These are phyloP conservation scores for Aythya baeri DNA, from an alignment of 2,113 vertebrate genomes.

Conservation along the genomic window DNA sequence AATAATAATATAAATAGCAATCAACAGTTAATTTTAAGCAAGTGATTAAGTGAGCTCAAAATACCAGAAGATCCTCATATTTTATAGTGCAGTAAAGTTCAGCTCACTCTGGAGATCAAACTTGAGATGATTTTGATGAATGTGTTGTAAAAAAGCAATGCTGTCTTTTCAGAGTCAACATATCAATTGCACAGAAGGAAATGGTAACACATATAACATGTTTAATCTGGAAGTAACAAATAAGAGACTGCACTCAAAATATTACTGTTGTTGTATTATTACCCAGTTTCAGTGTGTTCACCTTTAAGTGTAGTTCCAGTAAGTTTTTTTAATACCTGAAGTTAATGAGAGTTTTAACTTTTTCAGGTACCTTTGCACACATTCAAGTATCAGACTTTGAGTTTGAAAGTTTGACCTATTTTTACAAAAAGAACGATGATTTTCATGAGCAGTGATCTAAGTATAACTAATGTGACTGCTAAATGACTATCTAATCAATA, in stretches of 20 bases:
- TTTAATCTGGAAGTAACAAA: background rate
- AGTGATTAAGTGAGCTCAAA: background rate
- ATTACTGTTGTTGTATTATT: background rate
- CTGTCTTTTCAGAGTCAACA: background rate
- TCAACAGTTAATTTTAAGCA: background rate
- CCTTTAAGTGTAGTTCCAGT: background rate
- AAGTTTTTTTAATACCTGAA: background rate
- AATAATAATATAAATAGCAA: background rate
- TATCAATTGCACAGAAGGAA: background rate
- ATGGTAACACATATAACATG: background rate
- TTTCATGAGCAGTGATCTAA: background rate
- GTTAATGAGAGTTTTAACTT: background rate
- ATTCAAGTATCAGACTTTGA: background rate
- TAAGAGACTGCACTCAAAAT: background rate
- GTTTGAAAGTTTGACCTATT: background rate
- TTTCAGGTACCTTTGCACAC: background rate
- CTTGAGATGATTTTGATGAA: background rate
- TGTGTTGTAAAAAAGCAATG: background rate
- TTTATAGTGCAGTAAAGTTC: background rate
- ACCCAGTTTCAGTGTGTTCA: background rate
- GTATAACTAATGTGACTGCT: background rate
- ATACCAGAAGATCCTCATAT: background rate
- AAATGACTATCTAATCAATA: background rate
- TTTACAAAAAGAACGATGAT: background rate
- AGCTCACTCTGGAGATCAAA: background rate